Percentiles rank a stretch among this genome's conserved stretches.
Evolutionary conservation across 1,140 invertebrate species (phyloP).

Genomic region (Sminthurinus signatus): DNA sequence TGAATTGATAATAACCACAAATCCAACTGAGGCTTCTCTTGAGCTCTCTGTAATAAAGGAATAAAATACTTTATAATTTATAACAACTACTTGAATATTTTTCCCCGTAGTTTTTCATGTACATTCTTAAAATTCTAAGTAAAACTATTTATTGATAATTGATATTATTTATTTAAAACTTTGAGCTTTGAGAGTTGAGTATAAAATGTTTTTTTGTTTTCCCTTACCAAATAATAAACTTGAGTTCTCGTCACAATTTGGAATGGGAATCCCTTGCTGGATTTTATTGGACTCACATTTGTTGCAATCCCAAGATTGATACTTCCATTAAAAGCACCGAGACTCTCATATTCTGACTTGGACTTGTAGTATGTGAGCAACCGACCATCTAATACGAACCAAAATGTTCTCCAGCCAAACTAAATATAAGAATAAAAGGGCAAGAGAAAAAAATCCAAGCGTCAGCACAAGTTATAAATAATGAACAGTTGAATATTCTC

Average conservation of each 20-base stretch:
- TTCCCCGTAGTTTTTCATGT: no score
- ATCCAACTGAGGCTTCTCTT: slow-evolving; percentile 26
- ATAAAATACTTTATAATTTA: no score
- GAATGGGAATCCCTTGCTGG: slow-evolving; percentile 41
- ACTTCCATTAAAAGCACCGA: slow-evolving; percentile 51
- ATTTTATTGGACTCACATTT: slow-evolving; percentile 35
- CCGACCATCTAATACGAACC: slow-evolving; percentile 53
- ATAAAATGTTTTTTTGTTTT: no score
- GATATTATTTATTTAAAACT: no score
- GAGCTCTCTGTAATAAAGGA: no score
- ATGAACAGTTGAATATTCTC: no score
- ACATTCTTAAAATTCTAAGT: no score
- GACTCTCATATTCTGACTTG: slow-evolving; percentile 50
- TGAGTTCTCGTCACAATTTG: slow-evolving; percentile 49
- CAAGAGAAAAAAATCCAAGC: no score
- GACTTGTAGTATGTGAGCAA: slow-evolving; percentile 52
- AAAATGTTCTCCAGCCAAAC: slow-evolving; percentile 49
- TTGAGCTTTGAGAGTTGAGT: no score
- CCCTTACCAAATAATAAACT: slow-evolving; percentile 50
- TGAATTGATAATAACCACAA: slow-evolving; percentile 38
- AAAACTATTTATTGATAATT: background rate
- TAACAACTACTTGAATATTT: no score
- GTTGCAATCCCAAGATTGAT: slow-evolving; percentile 49
- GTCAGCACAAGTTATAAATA: no score
- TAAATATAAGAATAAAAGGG: slow-evolving; percentile 8